Conservation (phyloP, 2,113 vertebrate species). For the Tichodroma muraria region DNA sequence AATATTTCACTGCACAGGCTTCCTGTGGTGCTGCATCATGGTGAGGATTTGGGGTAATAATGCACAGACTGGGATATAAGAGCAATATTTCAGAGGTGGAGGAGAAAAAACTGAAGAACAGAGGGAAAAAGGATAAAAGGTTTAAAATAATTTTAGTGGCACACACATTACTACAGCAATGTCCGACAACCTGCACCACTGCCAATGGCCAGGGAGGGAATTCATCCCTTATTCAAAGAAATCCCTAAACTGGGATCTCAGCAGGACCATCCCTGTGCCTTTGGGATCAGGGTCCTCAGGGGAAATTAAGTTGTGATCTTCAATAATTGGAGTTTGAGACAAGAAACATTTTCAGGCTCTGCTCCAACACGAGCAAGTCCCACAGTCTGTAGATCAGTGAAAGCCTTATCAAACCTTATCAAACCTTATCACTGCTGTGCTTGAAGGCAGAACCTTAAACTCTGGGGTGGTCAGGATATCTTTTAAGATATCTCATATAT, state of each 20-base stretch:
- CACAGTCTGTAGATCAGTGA: fast-evolving
- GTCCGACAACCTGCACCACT: not conserved
- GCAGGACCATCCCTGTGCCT: not conserved
- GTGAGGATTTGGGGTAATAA: not conserved
- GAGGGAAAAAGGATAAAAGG: not conserved
- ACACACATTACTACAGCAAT: not conserved
- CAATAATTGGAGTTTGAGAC: not conserved
- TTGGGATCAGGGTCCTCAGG: not conserved
- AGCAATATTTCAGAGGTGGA: not conserved
- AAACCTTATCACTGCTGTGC: not conserved
- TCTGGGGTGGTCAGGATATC: not conserved
- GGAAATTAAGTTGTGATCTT: not conserved
- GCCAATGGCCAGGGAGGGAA: not conserved
- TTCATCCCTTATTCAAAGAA: not conserved
- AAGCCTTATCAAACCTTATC: not conserved
- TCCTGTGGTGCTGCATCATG: fast-evolving
- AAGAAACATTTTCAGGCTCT: not conserved
- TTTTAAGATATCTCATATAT: not conserved
- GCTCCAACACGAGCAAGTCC: not conserved
- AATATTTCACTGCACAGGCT: not conserved
- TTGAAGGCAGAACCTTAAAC: not conserved
- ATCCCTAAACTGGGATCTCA: not conserved
- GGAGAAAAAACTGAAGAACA: not conserved
- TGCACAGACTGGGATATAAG: not conserved
- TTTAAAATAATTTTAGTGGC: not conserved